phyloP scores from a whole-genome alignment of 1,140 invertebrate genomes.

The Whitmania pigra region DNA sequence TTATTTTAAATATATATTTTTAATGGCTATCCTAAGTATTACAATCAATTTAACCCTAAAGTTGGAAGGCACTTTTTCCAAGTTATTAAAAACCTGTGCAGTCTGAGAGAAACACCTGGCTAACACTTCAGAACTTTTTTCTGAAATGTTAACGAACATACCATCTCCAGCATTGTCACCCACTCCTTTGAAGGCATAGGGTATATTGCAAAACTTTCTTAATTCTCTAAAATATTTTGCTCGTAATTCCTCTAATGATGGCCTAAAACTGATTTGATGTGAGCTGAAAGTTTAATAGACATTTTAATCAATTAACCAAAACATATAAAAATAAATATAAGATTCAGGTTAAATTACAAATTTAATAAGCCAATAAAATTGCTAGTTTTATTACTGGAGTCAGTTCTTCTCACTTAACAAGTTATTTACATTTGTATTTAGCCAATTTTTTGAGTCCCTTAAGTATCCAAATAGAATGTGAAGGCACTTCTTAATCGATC shows the following conservation, averaged over 20 bases:
- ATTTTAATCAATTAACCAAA: neutral
- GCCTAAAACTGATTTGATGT: slow-evolving; percentile 45
- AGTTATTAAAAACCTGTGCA: slow-evolving; percentile 26
- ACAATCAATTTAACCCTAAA: slow-evolving; percentile 26
- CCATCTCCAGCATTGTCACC: slow-evolving; percentile 4
- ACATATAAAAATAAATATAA: neutral
- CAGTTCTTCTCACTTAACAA: too few species aligned
- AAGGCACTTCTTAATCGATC: too few species aligned
- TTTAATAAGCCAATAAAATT: too few species aligned
- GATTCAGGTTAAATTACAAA: too few species aligned
- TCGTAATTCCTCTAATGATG: slow-evolving; percentile 73
- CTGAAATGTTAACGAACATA: slow-evolving; percentile 45
- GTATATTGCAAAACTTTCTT: slow-evolving; percentile 73
- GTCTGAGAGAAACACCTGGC: slow-evolving; percentile 28
- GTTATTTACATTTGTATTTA: too few species aligned
- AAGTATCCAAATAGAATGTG: too few species aligned
- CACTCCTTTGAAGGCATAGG: slow-evolving; percentile 65
- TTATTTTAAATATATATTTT: too few species aligned
- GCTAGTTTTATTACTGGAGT: too few species aligned
- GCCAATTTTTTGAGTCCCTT: too few species aligned
- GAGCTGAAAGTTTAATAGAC: slow-evolving; percentile 30
- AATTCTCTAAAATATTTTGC: slow-evolving; percentile 77
- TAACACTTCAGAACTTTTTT: neutral
- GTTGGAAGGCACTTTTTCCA: neutral
- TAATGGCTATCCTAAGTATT: too few species aligned